Conservation (phyloP, 2,113 vertebrate species). For the Glaucomys volans region DNA sequence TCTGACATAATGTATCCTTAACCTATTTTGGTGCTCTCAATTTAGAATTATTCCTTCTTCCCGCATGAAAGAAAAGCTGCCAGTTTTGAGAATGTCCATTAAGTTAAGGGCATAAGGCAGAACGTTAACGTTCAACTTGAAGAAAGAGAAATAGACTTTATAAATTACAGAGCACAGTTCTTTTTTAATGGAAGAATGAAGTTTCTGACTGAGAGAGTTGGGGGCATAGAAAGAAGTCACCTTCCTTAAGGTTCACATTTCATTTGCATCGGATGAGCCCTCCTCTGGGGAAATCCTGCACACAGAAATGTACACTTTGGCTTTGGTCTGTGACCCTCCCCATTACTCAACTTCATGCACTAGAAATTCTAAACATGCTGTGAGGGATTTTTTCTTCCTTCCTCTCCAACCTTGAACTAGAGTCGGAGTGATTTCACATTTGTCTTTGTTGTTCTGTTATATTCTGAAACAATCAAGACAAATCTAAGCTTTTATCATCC, state of each 20-base stretch:
- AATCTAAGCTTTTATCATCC: constrained; percentile 63
- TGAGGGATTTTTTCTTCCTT: neutral
- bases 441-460: constrained; percentile 42
- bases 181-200: constrained; percentile 19
- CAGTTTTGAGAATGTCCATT: constrained; percentile 79
- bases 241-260: constrained; percentile 60
- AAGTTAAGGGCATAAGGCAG: constrained; percentile 76
- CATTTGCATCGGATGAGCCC: constrained; percentile 53
- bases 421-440: neutral
- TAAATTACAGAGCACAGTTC: constrained; percentile 16
- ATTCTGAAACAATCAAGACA: constrained; percentile 55
- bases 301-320: neutral
- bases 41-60: constrained; percentile 77
- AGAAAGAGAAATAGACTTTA: neutral
- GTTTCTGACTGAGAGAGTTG: constrained; percentile 58
- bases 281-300: neutral
- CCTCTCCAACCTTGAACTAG: neutral
- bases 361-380: constrained; percentile 20
- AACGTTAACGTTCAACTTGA: constrained; percentile 74
- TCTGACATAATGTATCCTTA: constrained; percentile 75
- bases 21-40: constrained; percentile 73
- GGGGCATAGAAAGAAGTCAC: neutral
- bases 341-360: neutral
- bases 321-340: neutral
- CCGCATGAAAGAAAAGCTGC: constrained; percentile 51